Conservation (phyloP, 2,888 invertebrate species). For the Acrocyrtus sp. region DNA sequence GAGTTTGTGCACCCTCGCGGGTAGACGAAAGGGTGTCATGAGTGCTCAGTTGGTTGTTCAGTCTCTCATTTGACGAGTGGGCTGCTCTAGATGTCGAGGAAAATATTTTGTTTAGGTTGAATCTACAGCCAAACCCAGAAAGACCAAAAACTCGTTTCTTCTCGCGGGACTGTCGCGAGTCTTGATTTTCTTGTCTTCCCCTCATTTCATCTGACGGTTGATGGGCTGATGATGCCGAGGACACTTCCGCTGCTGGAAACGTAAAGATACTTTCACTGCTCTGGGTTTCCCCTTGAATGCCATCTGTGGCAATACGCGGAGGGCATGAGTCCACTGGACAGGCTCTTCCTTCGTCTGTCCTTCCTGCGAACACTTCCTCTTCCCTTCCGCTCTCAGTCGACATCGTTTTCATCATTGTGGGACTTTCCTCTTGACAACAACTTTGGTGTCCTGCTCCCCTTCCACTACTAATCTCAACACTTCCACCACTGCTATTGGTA, state of each 20-base stretch:
- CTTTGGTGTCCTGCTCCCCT: not conserved
- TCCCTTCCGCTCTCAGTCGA: conserved; percentile 4
- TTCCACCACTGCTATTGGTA: not conserved
- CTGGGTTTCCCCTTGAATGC: conserved; percentile 38
- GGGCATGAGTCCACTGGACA: conserved; percentile 31
- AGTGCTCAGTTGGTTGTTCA: conserved; percentile 54
- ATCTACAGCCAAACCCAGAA: conserved; percentile 42
- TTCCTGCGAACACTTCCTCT: conserved; percentile 15
- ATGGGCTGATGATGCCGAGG: conserved; percentile 20
- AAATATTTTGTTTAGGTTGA: conserved; percentile 49
- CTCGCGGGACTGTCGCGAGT: conserved; percentile 29
- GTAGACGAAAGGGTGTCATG: too few species aligned
- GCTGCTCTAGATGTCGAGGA: conserved; percentile 9
- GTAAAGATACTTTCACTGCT: conserved; percentile 40
- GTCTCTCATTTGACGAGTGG: conserved; percentile 29
- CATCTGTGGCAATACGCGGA: conserved; percentile 27
- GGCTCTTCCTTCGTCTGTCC: conserved; percentile 18
- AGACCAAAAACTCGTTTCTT: conserved; percentile 51
- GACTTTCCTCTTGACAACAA: conserved; percentile 13
- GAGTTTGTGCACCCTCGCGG: conserved; percentile 26
- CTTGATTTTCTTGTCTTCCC: conserved; percentile 23
- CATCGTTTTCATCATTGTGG: conserved; percentile 32
- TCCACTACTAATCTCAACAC: conserved; percentile 26
- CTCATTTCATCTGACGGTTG: conserved; percentile 9
- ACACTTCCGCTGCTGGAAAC: conserved; percentile 29